phyloP scores from a whole-genome alignment of 2,113 vertebrate species.

The Heterotis niloticus region DNA sequence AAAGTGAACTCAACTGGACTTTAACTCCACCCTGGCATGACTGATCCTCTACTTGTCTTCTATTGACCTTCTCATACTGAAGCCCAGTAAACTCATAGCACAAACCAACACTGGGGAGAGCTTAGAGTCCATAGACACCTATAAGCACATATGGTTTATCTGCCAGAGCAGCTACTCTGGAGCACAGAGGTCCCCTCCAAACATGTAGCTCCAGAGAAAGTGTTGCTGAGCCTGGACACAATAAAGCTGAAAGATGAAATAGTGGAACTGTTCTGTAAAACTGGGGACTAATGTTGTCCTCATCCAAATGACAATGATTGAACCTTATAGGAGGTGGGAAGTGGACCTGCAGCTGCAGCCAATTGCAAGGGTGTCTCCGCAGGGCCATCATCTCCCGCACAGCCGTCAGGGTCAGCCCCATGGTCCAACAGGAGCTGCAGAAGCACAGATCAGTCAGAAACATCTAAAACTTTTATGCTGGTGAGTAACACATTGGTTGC shows the following conservation, averaged over 20 bases:
- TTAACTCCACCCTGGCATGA: not conserved
- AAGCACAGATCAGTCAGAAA: not conserved
- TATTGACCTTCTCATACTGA: not conserved
- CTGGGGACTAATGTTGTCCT: too few species aligned
- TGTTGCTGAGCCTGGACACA: too few species aligned
- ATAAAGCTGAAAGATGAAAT: too few species aligned
- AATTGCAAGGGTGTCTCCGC: slow-evolving; percentile 72
- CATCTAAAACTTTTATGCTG: not conserved
- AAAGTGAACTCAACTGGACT: not conserved
- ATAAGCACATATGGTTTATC: too few species aligned
- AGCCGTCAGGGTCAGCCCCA: slow-evolving; percentile 67
- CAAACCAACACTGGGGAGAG: too few species aligned
- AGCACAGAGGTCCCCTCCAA: too few species aligned
- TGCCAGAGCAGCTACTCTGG: too few species aligned
- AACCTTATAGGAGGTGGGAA: not conserved
- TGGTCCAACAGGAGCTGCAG: slow-evolving; percentile 66
- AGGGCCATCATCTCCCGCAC: slow-evolving; percentile 58
- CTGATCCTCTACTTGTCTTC: not conserved
- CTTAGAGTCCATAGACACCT: too few species aligned
- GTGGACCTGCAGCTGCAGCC: slow-evolving; percentile 69
- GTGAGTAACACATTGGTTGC: not conserved
- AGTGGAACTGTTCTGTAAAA: too few species aligned
- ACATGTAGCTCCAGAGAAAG: too few species aligned
- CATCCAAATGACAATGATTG: not conserved
- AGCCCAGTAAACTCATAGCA: not conserved